Evolutionary conservation across 64 coral and sea anemone genomes (phyloP), one percentile per base, ranked within the genome.

Genomic region (Porites lutea): DNA sequence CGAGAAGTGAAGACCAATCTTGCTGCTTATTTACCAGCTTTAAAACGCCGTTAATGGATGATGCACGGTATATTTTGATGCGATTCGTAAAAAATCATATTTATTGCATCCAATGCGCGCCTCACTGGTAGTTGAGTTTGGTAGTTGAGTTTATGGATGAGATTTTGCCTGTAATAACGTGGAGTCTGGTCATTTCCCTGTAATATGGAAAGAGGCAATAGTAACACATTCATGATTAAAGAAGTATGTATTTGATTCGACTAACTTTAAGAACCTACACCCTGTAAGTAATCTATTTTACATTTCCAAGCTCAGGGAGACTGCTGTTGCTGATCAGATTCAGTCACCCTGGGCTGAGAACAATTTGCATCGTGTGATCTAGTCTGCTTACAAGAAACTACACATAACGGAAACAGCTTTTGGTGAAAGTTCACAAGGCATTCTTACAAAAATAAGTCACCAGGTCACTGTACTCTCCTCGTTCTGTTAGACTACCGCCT

Each of bases 251-350:
- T 37, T 37, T 37, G 27, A 37, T 37, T 37, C 27, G 27, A 37
- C 27, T 0, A 37, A 37, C 27, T 37, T 37, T 37, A 37, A 37
- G 27, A 37, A 1, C 15, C 59, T 62, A 58, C 80, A 0, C 13
- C 80, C 59, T 54, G 80, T 83, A 11, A 83, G 80, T 44, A 59
- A 83, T 57, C 37, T 83, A 23, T 49, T 52, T 19, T 83, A 83
- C 60, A 46, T 83, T n/a, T 83, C 80, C 44, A 83, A 83, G 60
- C 51, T 83, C 8, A n/a, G 18, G 54, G 80, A 83, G 59, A 37
- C 7, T 18, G 60, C 52, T 61, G 80, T 65, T 59, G 80, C 80
- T 62, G 19, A 19, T 11, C 80, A 83, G 22, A 47, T 83, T 8
- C 45, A 83, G 59, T 18, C 15, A 11, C 80, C 64, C 3, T 58